Evolutionary conservation across 1,140 invertebrate species (phyloP).

Genomic region (Drosophila melanica): DNA sequence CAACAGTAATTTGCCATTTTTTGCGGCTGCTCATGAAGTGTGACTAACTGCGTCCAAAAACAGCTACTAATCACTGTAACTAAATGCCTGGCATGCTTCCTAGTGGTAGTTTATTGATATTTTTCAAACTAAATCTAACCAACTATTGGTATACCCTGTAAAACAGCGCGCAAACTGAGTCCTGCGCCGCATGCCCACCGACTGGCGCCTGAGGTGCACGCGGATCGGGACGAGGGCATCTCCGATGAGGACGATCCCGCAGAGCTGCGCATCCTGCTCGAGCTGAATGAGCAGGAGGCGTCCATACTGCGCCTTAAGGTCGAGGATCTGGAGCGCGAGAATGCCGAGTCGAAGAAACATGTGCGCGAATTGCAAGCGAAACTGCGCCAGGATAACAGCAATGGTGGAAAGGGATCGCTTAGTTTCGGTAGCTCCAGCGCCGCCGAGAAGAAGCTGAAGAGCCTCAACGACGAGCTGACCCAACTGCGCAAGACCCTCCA

Average conservation of each 20-base stretch:
- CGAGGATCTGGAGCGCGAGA: constrained; percentile 92
- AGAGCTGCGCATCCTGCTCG: constrained; percentile 91
- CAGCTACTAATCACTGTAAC: not conserved
- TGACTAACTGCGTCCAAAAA: constrained; percentile 35
- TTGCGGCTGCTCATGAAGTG: constrained; percentile 75
- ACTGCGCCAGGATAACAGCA: constrained; percentile 83
- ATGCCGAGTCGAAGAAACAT: constrained; percentile 90
- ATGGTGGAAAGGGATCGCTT: constrained; percentile 62
- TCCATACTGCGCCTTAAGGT: constrained; percentile 91
- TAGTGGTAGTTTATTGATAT: not conserved
- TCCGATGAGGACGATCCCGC: constrained; percentile 91
- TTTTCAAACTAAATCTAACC: not conserved
- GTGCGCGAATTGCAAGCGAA: constrained; percentile 91
- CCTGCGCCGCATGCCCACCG: constrained; percentile 87
- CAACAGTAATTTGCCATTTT: constrained; percentile 74
- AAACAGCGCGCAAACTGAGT: constrained; percentile 87
- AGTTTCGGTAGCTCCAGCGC: constrained; percentile 73
- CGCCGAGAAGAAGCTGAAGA: constrained; percentile 89
- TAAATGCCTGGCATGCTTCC: constrained; percentile 17
- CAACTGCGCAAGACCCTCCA: constrained; percentile 90
- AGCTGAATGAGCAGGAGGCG: constrained; percentile 95
- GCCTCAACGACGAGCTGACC: constrained; percentile 89
- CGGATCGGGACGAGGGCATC: constrained; percentile 90
- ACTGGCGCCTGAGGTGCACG: constrained; percentile 87
- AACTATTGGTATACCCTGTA: not conserved